Percentiles rank a stretch among this genome's conserved stretches.
These are phyloP conservation scores for Thalassarche chlororhynchos DNA, from an alignment of 2,113 vertebrate species.

Conservation along the genomic window DNA sequence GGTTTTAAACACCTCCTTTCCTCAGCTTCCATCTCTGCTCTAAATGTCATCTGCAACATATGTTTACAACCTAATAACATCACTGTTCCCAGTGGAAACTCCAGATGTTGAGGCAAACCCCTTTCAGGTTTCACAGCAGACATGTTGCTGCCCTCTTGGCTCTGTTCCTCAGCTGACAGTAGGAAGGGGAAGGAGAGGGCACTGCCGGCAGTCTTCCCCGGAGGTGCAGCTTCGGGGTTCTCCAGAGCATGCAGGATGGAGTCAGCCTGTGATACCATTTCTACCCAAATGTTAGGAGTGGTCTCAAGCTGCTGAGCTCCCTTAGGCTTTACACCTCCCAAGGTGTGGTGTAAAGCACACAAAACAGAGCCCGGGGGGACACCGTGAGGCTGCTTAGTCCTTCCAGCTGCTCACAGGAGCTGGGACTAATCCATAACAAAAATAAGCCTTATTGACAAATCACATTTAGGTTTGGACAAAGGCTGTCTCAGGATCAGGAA, in stretches of 20 bases:
- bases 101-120: neutral
- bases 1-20: neutral
- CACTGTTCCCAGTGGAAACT: neutral
- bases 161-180: neutral
- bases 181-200: neutral
- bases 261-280: neutral
- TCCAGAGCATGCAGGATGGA: neutral
- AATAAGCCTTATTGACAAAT: neutral
- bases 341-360: neutral
- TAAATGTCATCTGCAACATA: neutral
- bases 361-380: neutral
- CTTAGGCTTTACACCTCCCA: neutral
- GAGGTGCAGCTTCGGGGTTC: neutral
- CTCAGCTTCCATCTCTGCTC: neutral
- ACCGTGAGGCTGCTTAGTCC: neutral
- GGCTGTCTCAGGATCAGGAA: neutral
- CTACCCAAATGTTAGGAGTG: neutral
- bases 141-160: rapidly evolving
- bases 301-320: neutral
- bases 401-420: neutral
- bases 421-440: neutral
- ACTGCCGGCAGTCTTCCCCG: neutral
- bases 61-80: neutral
- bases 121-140: neutral
- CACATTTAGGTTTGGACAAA: neutral